Conservation (phyloP, 2,888 invertebrate genomes). For the Orthonychiurus folsomi region DNA sequence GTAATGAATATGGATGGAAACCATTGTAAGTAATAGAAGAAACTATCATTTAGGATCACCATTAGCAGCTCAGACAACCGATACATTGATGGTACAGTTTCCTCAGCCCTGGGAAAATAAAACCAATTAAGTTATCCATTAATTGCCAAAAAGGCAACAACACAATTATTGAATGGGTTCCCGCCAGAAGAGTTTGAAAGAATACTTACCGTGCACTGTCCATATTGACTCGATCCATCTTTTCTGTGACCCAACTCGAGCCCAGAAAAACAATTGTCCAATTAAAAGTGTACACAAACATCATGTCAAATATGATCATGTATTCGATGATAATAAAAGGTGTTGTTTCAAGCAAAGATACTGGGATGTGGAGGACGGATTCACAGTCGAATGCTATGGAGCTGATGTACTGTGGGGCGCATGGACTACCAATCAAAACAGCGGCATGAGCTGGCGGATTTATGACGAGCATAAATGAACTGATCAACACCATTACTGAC, state of each 20-base stretch:
- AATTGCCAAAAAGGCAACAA: no score
- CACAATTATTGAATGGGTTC: no score
- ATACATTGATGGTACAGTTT: not conserved
- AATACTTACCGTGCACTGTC: not conserved
- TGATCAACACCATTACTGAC: not conserved
- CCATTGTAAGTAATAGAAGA: conserved; percentile 13
- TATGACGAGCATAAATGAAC: not conserved
- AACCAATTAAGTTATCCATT: no score
- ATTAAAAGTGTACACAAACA: not conserved
- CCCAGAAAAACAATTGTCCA: conserved; percentile 2
- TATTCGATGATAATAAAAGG: not conserved
- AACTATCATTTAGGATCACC: conserved; percentile 9
- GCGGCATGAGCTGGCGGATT: conserved; percentile 7
- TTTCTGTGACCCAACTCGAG: not conserved
- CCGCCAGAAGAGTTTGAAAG: not conserved
- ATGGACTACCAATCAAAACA: not conserved
- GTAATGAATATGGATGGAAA: conserved; percentile 15
- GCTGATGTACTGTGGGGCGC: conserved; percentile 5
- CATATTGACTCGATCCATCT: no score
- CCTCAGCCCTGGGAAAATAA: no score
- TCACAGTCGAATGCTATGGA: conserved; percentile 1
- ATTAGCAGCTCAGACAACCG: not conserved
- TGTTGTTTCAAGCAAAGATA: not conserved
- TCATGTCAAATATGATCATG: not conserved
- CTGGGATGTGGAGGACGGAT: not conserved